phyloP scores from a whole-genome alignment of 2,113 vertebrate genomes.

The Leucosticte australis region DNA sequence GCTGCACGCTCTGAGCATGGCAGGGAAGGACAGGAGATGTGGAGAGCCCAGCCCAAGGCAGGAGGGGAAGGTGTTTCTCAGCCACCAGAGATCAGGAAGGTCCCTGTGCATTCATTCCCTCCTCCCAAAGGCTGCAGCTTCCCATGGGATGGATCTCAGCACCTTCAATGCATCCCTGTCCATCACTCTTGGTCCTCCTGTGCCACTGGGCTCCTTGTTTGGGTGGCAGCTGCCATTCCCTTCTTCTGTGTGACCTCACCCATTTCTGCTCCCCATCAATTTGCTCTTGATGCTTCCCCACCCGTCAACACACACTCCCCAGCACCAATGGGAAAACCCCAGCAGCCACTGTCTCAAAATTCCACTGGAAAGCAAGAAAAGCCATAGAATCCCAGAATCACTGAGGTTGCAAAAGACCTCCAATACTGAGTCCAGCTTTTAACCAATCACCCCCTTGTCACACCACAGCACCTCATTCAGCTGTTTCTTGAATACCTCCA shows the following conservation, averaged over 20 bases:
- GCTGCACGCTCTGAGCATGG: accelerated
- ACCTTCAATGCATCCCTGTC: background rate
- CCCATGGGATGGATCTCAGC: background rate
- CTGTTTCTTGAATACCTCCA: background rate
- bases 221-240: background rate
- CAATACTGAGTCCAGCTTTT: background rate
- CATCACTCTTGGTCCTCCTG: background rate
- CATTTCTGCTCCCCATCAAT: background rate
- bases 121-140: background rate
- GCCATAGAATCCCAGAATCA: background rate
- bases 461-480: background rate
- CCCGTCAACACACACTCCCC: accelerated
- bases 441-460: background rate
- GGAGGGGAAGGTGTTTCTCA: background rate
- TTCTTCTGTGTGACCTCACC: background rate
- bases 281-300: background rate
- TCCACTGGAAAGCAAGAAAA: background rate
- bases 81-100: background rate
- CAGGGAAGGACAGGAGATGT: background rate
- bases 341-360: background rate
- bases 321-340: background rate
- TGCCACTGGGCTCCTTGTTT: background rate
- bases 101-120: background rate
- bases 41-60: background rate
- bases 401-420: background rate